phyloP scores from a whole-genome alignment of 2,113 vertebrate genomes.

The Lampris megalopsis region DNA sequence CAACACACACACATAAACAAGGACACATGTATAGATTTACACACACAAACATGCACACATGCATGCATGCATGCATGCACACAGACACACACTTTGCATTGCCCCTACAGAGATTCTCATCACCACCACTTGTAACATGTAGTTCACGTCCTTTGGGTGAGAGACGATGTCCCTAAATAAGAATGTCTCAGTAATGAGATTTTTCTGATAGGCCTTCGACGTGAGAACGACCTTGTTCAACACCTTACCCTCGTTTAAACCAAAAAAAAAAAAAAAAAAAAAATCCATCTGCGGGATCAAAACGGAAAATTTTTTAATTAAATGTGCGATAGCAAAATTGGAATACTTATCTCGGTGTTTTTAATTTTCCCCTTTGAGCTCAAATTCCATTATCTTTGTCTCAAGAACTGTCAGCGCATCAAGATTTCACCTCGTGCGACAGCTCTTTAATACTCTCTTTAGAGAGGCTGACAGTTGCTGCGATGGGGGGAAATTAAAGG shows the following conservation, averaged over 20 bases:
- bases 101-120: slow-evolving; percentile 43
- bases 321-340: slow-evolving; percentile 71
- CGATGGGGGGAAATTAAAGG: slow-evolving; percentile 63
- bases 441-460: slow-evolving; percentile 53
- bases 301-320: slow-evolving; percentile 75
- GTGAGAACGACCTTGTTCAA: slow-evolving; percentile 73
- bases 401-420: slow-evolving; percentile 66
- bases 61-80: not conserved
- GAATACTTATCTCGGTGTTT: slow-evolving; percentile 73
- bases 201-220: slow-evolving; percentile 68
- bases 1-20: not conserved
- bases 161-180: slow-evolving; percentile 71
- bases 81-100: slow-evolving; percentile 13
- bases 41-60: not conserved
- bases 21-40: not conserved
- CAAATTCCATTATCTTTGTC: slow-evolving; percentile 76
- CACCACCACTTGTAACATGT: slow-evolving; percentile 58
- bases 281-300: slow-evolving; percentile 58
- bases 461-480: slow-evolving; percentile 41
- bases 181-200: slow-evolving; percentile 71
- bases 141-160: slow-evolving; percentile 65
- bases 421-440: slow-evolving; percentile 61
- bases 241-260: slow-evolving; percentile 72
- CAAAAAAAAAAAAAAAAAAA: slow-evolving; percentile 18
- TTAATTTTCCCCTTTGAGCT: slow-evolving; percentile 71